Percentiles rank a stretch among this genome's conserved stretches.
These are phyloP conservation scores for Dromiciops gliroides DNA, from an alignment of 2,113 vertebrate genomes.

Conservation along the genomic window DNA sequence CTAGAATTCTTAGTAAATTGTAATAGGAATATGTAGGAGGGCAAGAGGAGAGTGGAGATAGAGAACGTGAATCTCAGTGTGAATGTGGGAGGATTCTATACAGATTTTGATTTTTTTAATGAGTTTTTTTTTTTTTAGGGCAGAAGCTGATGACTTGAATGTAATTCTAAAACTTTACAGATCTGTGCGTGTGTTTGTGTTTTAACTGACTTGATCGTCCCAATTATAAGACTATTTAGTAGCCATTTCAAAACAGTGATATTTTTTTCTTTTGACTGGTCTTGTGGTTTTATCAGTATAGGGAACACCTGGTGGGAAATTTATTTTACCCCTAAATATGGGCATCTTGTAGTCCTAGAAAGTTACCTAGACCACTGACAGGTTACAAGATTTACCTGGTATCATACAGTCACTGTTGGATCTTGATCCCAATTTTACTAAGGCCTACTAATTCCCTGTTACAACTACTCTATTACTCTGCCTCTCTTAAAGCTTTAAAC, in stretches of 20 bases:
- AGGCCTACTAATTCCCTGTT: neutral
- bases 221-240: fast-evolving
- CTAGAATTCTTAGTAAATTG: neutral
- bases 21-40: neutral
- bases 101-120: neutral
- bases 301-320: neutral
- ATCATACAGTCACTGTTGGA: neutral
- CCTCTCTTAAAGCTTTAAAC: neutral
- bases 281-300: neutral
- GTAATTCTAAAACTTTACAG: neutral
- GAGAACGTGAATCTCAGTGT: neutral
- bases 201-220: neutral
- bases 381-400: neutral
- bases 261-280: neutral
- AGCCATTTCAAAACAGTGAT: neutral
- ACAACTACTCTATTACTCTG: neutral
- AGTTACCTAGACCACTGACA: neutral
- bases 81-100: neutral
- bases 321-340: neutral
- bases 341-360: neutral
- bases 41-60: neutral
- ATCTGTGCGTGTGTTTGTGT: neutral
- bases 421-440: neutral
- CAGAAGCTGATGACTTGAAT: neutral
- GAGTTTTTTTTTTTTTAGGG: neutral